Conservation (phyloP, 2,797 vertebrate species). For the Epinephelus coioides region DNA sequence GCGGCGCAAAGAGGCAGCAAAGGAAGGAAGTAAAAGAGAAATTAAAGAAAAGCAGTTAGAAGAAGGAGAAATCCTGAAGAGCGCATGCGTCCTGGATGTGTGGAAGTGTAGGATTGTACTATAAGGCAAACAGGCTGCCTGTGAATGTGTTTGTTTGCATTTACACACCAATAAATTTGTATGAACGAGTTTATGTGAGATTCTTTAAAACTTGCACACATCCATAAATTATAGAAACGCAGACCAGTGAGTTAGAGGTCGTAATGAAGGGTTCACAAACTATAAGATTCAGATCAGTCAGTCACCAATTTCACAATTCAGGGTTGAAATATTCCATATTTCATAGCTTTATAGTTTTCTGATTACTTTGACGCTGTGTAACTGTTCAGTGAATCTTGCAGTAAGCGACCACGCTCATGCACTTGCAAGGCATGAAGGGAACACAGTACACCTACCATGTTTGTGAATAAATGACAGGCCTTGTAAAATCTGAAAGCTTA, state of each 20-base stretch:
- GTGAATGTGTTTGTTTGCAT: background rate
- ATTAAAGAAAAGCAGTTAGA: conserved; percentile 45
- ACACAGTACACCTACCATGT: conserved; percentile 91
- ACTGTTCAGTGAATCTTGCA: conserved; percentile 68
- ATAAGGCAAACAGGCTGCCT: background rate
- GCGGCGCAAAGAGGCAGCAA: conserved; percentile 51
- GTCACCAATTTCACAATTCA: background rate
- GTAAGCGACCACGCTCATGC: conserved; percentile 47
- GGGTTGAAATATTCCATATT: background rate
- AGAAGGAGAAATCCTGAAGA: conserved; percentile 28
- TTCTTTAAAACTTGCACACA: conserved; percentile 47
- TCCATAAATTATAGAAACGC: conserved; percentile 46
- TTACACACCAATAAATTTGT: conserved; percentile 6
- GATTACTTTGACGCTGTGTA: background rate
- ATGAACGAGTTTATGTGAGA: background rate
- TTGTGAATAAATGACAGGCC: conserved; percentile 99
- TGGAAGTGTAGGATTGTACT: conserved; percentile 34
- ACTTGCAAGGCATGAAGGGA: conserved; percentile 20
- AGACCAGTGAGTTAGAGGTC: conserved; percentile 36
- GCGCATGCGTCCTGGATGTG: conserved; percentile 47
- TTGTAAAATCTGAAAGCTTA: conserved; percentile 99
- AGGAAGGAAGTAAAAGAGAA: conserved; percentile 56
- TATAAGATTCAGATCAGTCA: conserved; percentile 63
- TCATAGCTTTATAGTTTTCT: background rate
- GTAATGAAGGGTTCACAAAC: conserved; percentile 52